These are phyloP conservation scores for Teinopalpus imperialis DNA, from an alignment of 2,888 invertebrate species.

Conservation along the genomic window DNA sequence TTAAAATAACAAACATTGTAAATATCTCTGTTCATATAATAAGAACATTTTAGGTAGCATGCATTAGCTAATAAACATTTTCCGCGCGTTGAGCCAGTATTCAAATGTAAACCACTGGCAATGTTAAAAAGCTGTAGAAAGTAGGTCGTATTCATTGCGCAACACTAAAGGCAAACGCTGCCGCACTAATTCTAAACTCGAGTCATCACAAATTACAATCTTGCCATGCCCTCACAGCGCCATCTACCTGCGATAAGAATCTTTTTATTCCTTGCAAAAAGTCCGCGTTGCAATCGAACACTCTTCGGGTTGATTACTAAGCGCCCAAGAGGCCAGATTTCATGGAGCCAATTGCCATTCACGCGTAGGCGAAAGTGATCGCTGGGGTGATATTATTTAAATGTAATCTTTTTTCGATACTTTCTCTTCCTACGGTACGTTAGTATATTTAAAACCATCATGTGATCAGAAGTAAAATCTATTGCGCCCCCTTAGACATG, in stretches of 20 bases:
- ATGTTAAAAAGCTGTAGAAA: slow-evolving; percentile 25
- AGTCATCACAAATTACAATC: slow-evolving; percentile 74
- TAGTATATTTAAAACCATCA: slow-evolving; percentile 31
- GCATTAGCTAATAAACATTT: slow-evolving; percentile 26
- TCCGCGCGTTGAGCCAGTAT: slow-evolving; percentile 15
- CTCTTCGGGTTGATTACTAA: slow-evolving; percentile 71
- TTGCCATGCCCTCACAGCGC: slow-evolving; percentile 63
- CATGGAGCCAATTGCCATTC: slow-evolving; percentile 72
- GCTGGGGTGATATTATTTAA: slow-evolving; percentile 80
- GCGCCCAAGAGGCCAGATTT: slow-evolving; percentile 76
- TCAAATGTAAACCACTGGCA: slow-evolving; percentile 20
- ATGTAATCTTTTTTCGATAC: slow-evolving; percentile 80
- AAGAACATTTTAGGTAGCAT: slow-evolving; percentile 15
- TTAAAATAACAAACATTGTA: background rate
- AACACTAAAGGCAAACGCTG: slow-evolving; percentile 36
- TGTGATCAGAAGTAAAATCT: slow-evolving; percentile 16
- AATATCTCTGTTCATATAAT: background rate
- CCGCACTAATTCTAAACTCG: slow-evolving; percentile 59
- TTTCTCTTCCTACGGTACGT: slow-evolving; percentile 46
- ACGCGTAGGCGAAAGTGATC: slow-evolving; percentile 74
- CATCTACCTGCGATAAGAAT: slow-evolving; percentile 72
- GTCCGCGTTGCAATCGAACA: slow-evolving; percentile 69
- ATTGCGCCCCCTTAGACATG: background rate
- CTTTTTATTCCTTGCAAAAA: slow-evolving; percentile 72
- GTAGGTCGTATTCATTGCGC: slow-evolving; percentile 27